Conservation (phyloP, 2,797 vertebrate species). For the Girardinus metallicus region DNA sequence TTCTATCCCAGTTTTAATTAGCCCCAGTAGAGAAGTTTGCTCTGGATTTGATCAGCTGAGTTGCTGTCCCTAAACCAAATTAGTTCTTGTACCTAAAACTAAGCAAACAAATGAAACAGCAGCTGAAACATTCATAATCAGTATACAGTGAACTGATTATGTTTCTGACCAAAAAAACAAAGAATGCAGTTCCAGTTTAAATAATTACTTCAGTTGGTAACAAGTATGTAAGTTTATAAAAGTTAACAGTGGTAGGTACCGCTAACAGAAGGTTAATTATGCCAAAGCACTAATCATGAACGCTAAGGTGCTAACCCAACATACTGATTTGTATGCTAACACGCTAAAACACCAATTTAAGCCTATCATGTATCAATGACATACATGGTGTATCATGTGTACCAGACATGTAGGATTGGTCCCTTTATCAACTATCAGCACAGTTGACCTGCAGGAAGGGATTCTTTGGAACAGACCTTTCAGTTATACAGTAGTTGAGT, state of each 20-base stretch:
- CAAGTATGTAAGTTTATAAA: background rate
- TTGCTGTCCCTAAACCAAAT: background rate
- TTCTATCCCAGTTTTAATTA: conserved; percentile 47
- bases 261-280: background rate
- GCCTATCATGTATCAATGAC: background rate
- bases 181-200: background rate
- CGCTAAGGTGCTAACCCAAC: background rate
- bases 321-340: background rate
- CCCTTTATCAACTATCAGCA: background rate
- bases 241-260: background rate
- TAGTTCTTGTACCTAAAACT: background rate
- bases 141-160: background rate
- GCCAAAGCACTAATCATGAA: background rate
- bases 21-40: conserved; percentile 7
- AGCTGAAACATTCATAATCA: background rate
- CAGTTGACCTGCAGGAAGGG: background rate
- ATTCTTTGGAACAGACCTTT: no score
- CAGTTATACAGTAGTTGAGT: background rate
- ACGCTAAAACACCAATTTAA: background rate
- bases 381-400: background rate
- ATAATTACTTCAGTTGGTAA: background rate
- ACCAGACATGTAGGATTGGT: no score
- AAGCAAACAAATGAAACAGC: background rate
- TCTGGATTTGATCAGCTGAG: background rate
- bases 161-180: background rate